Percentiles rank a stretch among this genome's conserved stretches.
Conservation (phyloP, 2,113 vertebrate species). For the Tonatia bakeri region DNA sequence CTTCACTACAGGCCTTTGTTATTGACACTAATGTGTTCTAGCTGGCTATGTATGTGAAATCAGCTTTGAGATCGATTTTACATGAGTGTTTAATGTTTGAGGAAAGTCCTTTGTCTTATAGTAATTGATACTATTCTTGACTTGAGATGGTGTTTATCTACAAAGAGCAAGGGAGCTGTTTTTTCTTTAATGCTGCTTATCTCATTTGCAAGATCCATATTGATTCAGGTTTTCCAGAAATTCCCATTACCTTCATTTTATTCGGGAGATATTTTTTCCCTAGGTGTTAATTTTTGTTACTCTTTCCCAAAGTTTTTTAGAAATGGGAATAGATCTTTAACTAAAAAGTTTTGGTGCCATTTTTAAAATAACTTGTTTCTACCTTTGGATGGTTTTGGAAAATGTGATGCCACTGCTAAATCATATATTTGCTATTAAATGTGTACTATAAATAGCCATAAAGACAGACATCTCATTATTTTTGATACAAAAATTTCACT, state of each 20-base stretch:
- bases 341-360: not conserved
- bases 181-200: constrained; percentile 9
- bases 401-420: not conserved
- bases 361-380: constrained; percentile 16
- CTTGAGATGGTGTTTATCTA: not conserved
- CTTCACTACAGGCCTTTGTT: not conserved
- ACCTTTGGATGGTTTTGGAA: not conserved
- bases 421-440: not conserved
- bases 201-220: not conserved
- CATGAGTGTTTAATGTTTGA: not conserved
- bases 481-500: constrained; percentile 2
- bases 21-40: not conserved
- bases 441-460: not conserved
- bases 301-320: not conserved
- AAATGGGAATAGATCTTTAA: not conserved
- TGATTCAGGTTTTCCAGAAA: not conserved
- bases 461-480: not conserved
- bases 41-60: not conserved
- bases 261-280: not conserved
- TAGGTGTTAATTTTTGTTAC: constrained; percentile 6
- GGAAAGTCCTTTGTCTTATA: constrained; percentile 26
- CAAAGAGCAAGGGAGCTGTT: not conserved
- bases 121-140: not conserved
- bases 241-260: constrained; percentile 34
- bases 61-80: not conserved